Evolutionary conservation across 2,888 invertebrate genomes (phyloP).

Genomic region (Dryocosmus kuriphilus): DNA sequence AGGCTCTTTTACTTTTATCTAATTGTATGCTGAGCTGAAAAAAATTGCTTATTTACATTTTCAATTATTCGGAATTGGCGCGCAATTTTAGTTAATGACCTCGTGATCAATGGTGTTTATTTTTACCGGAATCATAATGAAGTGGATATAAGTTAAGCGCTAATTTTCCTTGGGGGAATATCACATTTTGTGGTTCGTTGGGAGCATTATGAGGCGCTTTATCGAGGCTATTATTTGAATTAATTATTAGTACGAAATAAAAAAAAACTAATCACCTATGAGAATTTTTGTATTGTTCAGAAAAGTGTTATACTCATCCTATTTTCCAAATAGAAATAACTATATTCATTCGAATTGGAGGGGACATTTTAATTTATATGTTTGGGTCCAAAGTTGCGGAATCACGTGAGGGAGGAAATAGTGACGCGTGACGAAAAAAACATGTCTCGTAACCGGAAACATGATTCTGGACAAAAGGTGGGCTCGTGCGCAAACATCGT

Average conservation of each 20-base stretch:
- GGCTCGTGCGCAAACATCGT: slow-evolving; percentile 50
- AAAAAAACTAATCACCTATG: not conserved
- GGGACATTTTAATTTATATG: slow-evolving; percentile 48
- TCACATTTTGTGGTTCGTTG: not conserved
- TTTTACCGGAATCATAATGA: not conserved
- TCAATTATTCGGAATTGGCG: slow-evolving; percentile 16
- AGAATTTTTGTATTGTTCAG: not conserved
- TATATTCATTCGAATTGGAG: slow-evolving; percentile 36
- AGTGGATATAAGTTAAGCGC: not conserved
- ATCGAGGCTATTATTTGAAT: not conserved
- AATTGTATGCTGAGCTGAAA: not conserved
- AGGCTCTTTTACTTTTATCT: not conserved
- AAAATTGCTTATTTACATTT: slow-evolving; percentile 14
- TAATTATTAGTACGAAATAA: not conserved
- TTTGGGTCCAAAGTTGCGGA: slow-evolving; percentile 46
- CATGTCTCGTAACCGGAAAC: slow-evolving; percentile 45
- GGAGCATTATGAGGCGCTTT: not conserved
- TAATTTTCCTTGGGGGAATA: slow-evolving; percentile 30
- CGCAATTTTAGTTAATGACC: slow-evolving; percentile 6
- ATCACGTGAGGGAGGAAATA: slow-evolving; percentile 40
- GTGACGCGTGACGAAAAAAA: slow-evolving; percentile 20
- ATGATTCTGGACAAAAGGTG: slow-evolving; percentile 43
- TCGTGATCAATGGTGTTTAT: not conserved
- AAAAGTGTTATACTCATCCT: too few relatives aligned
- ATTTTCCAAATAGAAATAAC: not conserved